Evolutionary conservation across 2,888 invertebrate genomes (phyloP).

Genomic region (Hyppa rectilinea): DNA sequence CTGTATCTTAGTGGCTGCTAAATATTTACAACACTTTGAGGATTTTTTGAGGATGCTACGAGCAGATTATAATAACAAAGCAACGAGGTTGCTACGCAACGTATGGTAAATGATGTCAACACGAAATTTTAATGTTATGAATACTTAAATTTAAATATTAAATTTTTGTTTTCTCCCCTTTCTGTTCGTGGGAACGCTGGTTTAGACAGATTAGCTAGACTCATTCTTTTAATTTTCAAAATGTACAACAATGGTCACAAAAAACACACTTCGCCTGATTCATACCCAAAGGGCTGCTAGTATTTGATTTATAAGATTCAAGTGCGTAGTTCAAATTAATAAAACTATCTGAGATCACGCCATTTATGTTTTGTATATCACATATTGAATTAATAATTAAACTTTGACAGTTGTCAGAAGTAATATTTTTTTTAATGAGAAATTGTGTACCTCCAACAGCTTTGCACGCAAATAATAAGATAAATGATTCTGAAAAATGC

Average conservation of each 20-base stretch:
- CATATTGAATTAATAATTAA: slow-evolving; percentile 41
- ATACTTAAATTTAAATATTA: too few species aligned
- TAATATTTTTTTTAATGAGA: neutral
- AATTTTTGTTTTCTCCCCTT: too few species aligned
- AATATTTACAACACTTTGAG: too few species aligned
- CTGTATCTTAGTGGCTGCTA: too few species aligned
- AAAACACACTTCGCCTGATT: slow-evolving; percentile 29
- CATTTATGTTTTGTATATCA: slow-evolving; percentile 23
- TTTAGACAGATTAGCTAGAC: neutral
- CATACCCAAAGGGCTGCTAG: slow-evolving; percentile 54
- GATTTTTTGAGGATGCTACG: too few species aligned
- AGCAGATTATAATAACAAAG: too few species aligned
- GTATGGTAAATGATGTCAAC: too few species aligned
- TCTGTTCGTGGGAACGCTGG: too few species aligned
- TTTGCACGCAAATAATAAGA: neutral
- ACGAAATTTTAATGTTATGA: too few species aligned
- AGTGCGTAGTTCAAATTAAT: slow-evolving; percentile 61
- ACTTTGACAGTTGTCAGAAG: slow-evolving; percentile 41
- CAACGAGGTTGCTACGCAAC: too few species aligned
- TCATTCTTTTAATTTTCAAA: neutral
- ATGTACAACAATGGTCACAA: too few species aligned
- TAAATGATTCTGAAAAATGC: too few species aligned
- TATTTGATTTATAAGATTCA: slow-evolving; percentile 71
- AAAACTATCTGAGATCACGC: slow-evolving; percentile 52
- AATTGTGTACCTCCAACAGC: neutral